phyloP scores from a whole-genome alignment of 2,888 invertebrate species.

The Perizoma affinitatum region DNA sequence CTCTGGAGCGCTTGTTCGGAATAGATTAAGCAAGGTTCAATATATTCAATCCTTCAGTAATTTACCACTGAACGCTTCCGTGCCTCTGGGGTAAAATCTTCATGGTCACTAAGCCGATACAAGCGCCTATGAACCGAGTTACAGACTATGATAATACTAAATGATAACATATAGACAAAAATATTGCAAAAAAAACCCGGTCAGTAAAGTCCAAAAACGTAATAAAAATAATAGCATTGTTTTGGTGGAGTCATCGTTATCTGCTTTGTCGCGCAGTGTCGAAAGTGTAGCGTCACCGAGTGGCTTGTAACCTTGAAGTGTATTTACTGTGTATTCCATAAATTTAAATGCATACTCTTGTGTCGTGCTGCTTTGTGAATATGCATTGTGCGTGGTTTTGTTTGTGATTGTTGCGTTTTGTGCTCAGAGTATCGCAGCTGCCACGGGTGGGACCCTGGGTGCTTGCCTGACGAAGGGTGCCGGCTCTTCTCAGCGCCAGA shows the following conservation, averaged over 20 bases:
- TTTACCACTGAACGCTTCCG: too few relatives aligned
- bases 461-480: slow-evolving; percentile 84
- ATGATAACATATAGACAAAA: slow-evolving; percentile 1
- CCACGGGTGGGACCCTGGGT: slow-evolving; percentile 83
- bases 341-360: slow-evolving; percentile 26
- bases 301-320: slow-evolving; percentile 32
- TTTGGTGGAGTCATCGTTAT: slow-evolving; percentile 39
- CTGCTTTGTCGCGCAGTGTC: slow-evolving; percentile 43
- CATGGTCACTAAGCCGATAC: too few relatives aligned
- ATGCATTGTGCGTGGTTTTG: slow-evolving; percentile 30
- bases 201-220: slow-evolving; percentile 26
- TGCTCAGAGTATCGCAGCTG: slow-evolving; percentile 79
- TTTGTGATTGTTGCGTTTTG: slow-evolving; percentile 37
- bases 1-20: too few relatives aligned
- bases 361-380: slow-evolving; percentile 27
- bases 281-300: slow-evolving; percentile 48
- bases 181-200: slow-evolving; percentile 22
- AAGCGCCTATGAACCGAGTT: not conserved
- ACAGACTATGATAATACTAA: not conserved
- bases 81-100: too few relatives aligned
- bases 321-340: slow-evolving; percentile 12
- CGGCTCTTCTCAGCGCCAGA: slow-evolving; percentile 83
- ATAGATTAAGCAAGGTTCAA: too few relatives aligned
- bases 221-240: slow-evolving; percentile 36
- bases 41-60: too few relatives aligned